phyloP scores from a whole-genome alignment of 2,797 vertebrate species.

The Gobio occitaniae region DNA sequence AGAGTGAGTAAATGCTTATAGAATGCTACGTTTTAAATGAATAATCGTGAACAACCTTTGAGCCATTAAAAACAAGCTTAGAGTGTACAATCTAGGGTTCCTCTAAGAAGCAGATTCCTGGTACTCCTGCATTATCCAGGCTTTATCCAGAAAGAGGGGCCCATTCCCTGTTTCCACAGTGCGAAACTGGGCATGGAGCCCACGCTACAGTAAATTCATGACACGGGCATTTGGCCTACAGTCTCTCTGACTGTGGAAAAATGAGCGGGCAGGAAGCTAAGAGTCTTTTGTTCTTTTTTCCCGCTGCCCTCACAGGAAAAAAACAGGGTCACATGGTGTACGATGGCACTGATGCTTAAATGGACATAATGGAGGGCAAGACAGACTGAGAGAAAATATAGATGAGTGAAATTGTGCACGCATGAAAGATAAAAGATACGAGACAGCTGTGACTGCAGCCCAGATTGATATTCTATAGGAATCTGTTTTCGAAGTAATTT shows the following conservation, averaged over 20 bases:
- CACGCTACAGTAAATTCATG: conserved; percentile 58
- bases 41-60: neutral
- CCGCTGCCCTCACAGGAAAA: conserved; percentile 27
- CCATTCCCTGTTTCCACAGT: conserved; percentile 24
- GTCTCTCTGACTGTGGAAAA: conserved; percentile 52
- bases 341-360: conserved; percentile 49
- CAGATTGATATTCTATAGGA: conserved; percentile 61
- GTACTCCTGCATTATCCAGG: conserved; percentile 22
- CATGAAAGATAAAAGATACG: conserved; percentile 63
- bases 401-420: conserved; percentile 61
- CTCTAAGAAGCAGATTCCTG: conserved; percentile 32
- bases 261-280: conserved; percentile 45
- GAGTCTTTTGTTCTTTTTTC: conserved; percentile 49
- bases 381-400: conserved; percentile 23
- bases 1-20: neutral
- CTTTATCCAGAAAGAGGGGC: neutral
- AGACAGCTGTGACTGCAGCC: conserved; percentile 60
- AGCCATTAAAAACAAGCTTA: neutral
- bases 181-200: conserved; percentile 29
- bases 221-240: conserved; percentile 55
- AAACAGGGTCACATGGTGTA: conserved; percentile 50
- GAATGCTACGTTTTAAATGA: neutral
- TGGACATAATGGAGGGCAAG: conserved; percentile 27
- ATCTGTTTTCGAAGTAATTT: conserved; percentile 56
- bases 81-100: neutral